phyloP scores from a whole-genome alignment of 2,113 vertebrate genomes.

The Dasyornis broadbenti region DNA sequence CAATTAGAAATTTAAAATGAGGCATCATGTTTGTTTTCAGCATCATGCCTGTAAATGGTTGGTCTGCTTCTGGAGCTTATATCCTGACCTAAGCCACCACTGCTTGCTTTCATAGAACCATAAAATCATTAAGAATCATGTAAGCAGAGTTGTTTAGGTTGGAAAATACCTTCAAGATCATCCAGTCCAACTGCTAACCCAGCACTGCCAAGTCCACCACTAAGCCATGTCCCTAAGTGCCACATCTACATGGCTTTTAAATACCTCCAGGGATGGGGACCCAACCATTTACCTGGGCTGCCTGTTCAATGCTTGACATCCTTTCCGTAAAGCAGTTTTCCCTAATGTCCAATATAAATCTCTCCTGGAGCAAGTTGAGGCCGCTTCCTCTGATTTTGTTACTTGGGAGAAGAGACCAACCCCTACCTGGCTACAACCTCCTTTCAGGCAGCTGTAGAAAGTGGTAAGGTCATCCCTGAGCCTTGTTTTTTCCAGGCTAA shows the following conservation, averaged over 20 bases:
- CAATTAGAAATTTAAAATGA: not conserved
- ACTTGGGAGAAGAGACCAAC: not conserved
- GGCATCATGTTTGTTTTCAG: not conserved
- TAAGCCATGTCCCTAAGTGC: not conserved
- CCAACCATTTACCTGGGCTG: not conserved
- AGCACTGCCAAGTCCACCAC: not conserved
- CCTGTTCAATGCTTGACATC: not conserved
- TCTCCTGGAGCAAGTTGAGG: not conserved
- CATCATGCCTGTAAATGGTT: not conserved
- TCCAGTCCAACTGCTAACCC: not conserved
- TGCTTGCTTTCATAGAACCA: not conserved
- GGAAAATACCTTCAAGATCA: not conserved
- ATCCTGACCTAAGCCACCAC: not conserved
- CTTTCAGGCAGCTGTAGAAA: not conserved
- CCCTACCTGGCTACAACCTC: fast-evolving
- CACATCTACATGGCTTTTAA: not conserved
- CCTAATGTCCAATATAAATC: not conserved
- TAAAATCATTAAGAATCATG: not conserved
- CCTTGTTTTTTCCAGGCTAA: not conserved
- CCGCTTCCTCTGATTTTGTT: not conserved
- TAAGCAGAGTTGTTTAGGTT: not conserved
- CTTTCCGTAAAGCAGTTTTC: not conserved
- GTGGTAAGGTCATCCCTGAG: fast-evolving
- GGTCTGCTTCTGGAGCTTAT: not conserved
- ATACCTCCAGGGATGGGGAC: not conserved